Evolutionary conservation across 2,797 vertebrate species (phyloP).

Genomic region (Rhabdophis nuchalis): DNA sequence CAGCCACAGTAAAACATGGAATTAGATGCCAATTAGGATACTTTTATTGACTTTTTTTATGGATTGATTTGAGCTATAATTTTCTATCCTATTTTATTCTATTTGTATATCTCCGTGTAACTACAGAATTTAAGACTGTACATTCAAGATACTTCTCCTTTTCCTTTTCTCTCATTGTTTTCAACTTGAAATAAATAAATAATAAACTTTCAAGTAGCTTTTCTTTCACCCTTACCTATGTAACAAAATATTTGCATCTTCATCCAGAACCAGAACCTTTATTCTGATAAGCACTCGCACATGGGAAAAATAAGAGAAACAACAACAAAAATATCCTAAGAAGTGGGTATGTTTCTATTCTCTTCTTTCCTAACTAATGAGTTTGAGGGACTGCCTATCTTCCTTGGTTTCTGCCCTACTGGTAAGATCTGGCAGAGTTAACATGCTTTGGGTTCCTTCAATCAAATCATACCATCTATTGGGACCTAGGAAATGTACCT

Average conservation of each 20-base stretch:
- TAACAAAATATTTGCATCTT: neutral
- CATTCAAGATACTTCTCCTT: neutral
- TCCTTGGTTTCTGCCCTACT: neutral
- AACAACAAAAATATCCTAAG: neutral
- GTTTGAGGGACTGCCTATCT: neutral
- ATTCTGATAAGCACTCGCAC: neutral
- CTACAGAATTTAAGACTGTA: neutral
- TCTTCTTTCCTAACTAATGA: neutral
- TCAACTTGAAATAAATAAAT: neutral
- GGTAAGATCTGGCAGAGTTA: neutral
- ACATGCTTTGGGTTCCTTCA: neutral
- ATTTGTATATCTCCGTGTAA: neutral
- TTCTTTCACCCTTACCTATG: neutral
- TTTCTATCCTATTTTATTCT: neutral
- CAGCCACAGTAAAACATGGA: neutral
- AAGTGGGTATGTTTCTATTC: neutral
- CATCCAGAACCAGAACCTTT: neutral
- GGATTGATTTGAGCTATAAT: neutral
- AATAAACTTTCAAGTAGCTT: neutral
- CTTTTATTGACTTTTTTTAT: neutral
- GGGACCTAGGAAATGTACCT: neutral
- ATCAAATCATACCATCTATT: neutral
- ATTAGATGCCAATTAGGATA: neutral
- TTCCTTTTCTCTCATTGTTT: neutral
- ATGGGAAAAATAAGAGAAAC: neutral